These are phyloP conservation scores for Mimas tiliae DNA, from an alignment of 2,888 invertebrate species.

Conservation along the genomic window DNA sequence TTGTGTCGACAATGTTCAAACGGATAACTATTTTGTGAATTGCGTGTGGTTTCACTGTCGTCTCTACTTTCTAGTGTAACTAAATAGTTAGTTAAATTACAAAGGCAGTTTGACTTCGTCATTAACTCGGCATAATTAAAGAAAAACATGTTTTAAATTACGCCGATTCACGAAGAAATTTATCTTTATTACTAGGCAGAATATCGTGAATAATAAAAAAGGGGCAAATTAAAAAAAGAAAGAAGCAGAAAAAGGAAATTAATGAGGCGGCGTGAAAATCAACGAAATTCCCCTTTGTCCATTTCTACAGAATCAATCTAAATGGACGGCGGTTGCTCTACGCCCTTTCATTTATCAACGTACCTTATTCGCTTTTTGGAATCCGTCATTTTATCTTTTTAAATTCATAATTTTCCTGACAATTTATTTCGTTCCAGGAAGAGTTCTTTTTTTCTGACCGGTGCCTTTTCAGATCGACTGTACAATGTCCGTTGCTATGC, in stretches of 20 bases:
- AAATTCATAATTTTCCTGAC: slow-evolving; percentile 29
- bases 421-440: slow-evolving; percentile 16
- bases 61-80: background rate
- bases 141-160: background rate
- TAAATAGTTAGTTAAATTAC: background rate
- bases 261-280: slow-evolving; percentile 26
- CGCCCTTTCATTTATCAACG: slow-evolving; percentile 26
- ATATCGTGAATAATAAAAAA: slow-evolving; percentile 18
- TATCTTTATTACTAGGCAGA: slow-evolving; percentile 10
- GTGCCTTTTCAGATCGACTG: background rate
- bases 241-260: slow-evolving; percentile 22
- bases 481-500: slow-evolving; percentile 13
- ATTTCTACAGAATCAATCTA: slow-evolving; percentile 22
- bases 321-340: background rate
- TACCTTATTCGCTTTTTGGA: slow-evolving; percentile 27
- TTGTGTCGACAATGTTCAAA: background rate
- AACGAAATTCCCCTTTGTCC: slow-evolving; percentile 26
- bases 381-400: slow-evolving; percentile 32
- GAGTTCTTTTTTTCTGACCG: background rate
- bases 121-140: background rate
- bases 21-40: background rate
- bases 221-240: slow-evolving; percentile 17
- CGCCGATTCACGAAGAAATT: slow-evolving; percentile 10
- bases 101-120: background rate
- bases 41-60: background rate